A percentile compares a stretch with the other conserved stretches of the same genome.
Conservation (phyloP, 2,797 vertebrate genomes). For the Kryptolebias ocellatus region DNA sequence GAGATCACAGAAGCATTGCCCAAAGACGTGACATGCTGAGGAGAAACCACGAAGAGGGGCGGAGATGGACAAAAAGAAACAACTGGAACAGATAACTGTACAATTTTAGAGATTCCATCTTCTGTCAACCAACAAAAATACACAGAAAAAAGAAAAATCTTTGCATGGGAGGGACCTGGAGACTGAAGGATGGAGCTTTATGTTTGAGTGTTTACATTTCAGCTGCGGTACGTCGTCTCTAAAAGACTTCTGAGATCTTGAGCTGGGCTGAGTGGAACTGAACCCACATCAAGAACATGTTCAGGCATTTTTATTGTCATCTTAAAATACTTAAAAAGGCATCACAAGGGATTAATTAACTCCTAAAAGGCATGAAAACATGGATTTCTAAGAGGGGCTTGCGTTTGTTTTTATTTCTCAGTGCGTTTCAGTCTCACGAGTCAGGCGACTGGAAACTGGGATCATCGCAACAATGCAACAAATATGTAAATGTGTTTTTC, state of each 20-base stretch:
- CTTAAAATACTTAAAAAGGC: constrained; percentile 50
- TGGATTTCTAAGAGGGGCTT: constrained; percentile 46
- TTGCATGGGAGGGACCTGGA: constrained; percentile 66
- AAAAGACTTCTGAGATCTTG: constrained; percentile 49
- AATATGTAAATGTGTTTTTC: constrained; percentile 36
- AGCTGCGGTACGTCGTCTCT: constrained; percentile 48
- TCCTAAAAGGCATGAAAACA: constrained; percentile 68
- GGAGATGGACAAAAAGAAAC: constrained; percentile 41
- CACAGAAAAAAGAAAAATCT: constrained; percentile 49
- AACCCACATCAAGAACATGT: constrained; percentile 51
- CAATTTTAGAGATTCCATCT: constrained; percentile 58
- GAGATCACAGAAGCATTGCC: constrained; percentile 49
- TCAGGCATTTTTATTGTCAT: constrained; percentile 64
- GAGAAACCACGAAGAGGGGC: constrained; percentile 39
- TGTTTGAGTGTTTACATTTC: constrained; percentile 69
- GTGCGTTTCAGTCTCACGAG: constrained; percentile 38
- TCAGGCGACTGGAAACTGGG: constrained; percentile 36
- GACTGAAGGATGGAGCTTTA: constrained; percentile 54
- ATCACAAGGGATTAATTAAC: constrained; percentile 58
- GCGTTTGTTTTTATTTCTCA: constrained; percentile 56
- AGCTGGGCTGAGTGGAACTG: constrained; percentile 46
- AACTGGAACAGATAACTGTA: constrained; percentile 53
- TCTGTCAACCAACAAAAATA: constrained; percentile 60
- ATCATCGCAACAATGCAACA: constrained; percentile 54
- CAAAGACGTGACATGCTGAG: constrained; percentile 42